Conservation (phyloP, 92 coral and sea anemone genomes). For the Heliopora coerulea region DNA sequence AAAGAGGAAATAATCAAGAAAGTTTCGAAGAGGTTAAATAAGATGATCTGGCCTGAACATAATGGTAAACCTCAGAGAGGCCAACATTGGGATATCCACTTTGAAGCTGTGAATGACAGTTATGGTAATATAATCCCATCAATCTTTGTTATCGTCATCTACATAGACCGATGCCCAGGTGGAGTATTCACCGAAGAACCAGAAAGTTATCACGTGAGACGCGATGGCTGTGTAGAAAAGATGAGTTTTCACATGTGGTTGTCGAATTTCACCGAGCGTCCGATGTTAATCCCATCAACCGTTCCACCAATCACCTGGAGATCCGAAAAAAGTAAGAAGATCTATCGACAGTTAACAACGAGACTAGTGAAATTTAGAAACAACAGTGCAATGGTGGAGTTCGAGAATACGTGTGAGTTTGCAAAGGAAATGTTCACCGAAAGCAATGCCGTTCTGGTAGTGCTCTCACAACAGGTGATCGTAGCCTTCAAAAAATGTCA, state of each 20-base stretch:
- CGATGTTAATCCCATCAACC: neutral
- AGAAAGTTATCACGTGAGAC: slow-evolving; percentile 27
- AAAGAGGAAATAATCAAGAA: neutral
- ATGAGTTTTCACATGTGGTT: slow-evolving; percentile 5
- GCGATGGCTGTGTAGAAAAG: slow-evolving; percentile 17
- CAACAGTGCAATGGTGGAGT: neutral
- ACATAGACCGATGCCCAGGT: slow-evolving; percentile 32
- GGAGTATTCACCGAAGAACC: slow-evolving; percentile 48
- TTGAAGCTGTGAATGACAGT: slow-evolving; percentile 32
- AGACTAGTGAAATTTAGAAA: neutral
- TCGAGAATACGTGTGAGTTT: neutral
- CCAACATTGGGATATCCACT: slow-evolving; percentile 34
- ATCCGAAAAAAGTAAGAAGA: neutral
- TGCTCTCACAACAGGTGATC: neutral
- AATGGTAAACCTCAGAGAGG: neutral
- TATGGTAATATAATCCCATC: slow-evolving; percentile 1
- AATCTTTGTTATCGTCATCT: slow-evolving; percentile 23
- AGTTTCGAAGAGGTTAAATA: neutral
- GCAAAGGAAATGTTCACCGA: neutral
- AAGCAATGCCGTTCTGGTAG: neutral
- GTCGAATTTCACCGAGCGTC: neutral
- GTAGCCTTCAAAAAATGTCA: neutral
- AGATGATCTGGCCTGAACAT: neutral
- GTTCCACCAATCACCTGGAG: neutral
- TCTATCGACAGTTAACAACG: neutral